A percentile compares a stretch with the other conserved stretches of the same genome.
Evolutionary conservation across 1,140 invertebrate genomes (phyloP).

Genomic region (Bombus pascuorum): DNA sequence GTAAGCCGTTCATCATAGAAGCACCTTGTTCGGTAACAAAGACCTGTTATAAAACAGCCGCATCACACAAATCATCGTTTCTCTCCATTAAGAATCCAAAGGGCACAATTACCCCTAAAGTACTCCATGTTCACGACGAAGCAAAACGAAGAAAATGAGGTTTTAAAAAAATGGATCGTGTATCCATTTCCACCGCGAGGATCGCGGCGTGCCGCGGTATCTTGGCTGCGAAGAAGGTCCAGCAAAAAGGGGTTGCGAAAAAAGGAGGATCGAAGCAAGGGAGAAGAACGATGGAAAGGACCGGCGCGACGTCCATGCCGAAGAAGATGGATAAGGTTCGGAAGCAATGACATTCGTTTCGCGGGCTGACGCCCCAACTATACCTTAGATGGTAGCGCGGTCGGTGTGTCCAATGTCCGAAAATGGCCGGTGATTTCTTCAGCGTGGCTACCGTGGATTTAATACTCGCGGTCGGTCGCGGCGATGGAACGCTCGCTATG

Average conservation of each 20-base stretch:
- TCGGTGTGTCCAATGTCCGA: conserved; percentile 53
- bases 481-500: conserved; percentile 64
- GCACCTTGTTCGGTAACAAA: neutral
- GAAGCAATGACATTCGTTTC: conserved; percentile 53
- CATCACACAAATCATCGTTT: too few relatives aligned
- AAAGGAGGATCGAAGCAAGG: neutral
- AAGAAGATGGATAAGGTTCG: conserved; percentile 46
- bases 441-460: conserved; percentile 53
- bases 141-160: neutral
- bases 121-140: too few relatives aligned
- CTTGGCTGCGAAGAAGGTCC: neutral
- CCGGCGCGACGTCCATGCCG: neutral
- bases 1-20: too few relatives aligned
- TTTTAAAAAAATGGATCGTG: neutral
- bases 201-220: neutral
- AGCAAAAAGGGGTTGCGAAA: conserved; percentile 9
- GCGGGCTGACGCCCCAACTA: conserved; percentile 48
- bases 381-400: conserved; percentile 61
- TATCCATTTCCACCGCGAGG: conserved; percentile 21
- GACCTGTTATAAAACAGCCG: neutral
- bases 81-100: too few relatives aligned
- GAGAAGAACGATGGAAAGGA: conserved; percentile 1
- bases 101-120: neutral
- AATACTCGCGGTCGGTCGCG: conserved; percentile 43
- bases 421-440: conserved; percentile 64